Percentiles rank a stretch among this genome's conserved stretches.
These are phyloP conservation scores for Caretta caretta DNA, from an alignment of 2,113 vertebrate species.

Conservation along the genomic window DNA sequence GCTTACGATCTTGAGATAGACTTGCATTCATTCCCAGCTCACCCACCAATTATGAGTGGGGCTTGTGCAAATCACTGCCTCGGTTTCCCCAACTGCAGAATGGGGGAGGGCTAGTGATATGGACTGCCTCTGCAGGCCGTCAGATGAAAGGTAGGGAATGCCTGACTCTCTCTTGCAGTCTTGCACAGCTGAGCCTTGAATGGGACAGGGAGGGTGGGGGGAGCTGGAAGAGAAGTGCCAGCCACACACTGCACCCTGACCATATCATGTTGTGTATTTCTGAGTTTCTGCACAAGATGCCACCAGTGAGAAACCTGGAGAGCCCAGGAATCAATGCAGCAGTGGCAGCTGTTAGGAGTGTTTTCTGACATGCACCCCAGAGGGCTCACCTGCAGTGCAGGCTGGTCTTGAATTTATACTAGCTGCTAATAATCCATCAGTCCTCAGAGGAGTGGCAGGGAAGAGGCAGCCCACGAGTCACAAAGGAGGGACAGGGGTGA, in stretches of 20 bases:
- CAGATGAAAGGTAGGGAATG: not conserved
- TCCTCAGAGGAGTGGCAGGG: not conserved
- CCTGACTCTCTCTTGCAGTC: not conserved
- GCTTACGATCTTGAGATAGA: not conserved
- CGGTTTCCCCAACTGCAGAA: not conserved
- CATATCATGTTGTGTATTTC: not conserved
- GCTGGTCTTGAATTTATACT: not conserved
- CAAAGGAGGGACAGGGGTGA: not conserved
- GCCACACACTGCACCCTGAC: not conserved
- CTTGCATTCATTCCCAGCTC: not conserved
- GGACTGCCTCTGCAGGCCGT: not conserved
- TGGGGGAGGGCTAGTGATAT: not conserved
- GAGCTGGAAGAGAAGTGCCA: too few relatives aligned
- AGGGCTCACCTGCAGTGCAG: not conserved
- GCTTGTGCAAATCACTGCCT: not conserved
- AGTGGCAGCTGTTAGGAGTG: not conserved
- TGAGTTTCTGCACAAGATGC: not conserved
- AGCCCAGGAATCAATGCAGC: too few relatives aligned
- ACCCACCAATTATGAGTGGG: not conserved
- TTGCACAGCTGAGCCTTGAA: not conserved
- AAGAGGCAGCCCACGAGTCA: not conserved
- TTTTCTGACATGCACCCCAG: not conserved
- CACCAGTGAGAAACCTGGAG: not conserved
- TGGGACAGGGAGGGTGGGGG: too few relatives aligned
- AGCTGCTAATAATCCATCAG: not conserved